Conservation (phyloP, 2,113 vertebrate genomes). For the Acanthisitta chloris region DNA sequence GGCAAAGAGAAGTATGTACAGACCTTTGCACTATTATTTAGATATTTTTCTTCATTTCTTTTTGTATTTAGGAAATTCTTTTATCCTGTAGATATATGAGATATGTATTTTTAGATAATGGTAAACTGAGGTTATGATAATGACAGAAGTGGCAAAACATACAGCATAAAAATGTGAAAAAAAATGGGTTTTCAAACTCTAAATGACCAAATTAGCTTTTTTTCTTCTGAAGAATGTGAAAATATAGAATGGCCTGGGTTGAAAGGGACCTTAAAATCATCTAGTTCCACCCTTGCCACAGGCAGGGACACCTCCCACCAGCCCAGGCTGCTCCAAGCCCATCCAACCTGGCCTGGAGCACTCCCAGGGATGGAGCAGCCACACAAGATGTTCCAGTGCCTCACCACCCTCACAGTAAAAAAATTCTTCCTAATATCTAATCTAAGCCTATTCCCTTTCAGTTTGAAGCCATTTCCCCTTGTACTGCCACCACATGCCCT, state of each 20-base stretch:
- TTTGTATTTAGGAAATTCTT: not conserved
- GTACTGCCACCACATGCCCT: not conserved
- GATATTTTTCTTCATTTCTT: not conserved
- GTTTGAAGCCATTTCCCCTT: not conserved
- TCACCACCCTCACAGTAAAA: not conserved
- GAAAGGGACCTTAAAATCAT: not conserved
- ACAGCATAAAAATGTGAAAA: not conserved
- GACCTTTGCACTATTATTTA: slow-evolving; percentile 48
- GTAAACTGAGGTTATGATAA: not conserved
- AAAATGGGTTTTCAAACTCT: not conserved
- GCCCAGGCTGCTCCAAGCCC: not conserved
- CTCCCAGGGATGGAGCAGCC: not conserved
- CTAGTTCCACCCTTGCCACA: not conserved
- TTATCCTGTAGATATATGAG: not conserved
- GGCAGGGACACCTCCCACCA: too few relatives aligned
- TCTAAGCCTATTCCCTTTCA: not conserved
- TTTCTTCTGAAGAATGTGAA: not conserved
- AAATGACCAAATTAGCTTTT: not conserved
- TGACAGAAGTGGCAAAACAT: not conserved
- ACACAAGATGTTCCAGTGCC: not conserved
- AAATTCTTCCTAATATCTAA: not conserved
- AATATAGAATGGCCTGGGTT: not conserved
- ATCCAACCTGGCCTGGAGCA: not conserved
- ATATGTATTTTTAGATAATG: not conserved
- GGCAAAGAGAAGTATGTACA: slow-evolving; percentile 71